Conservation (phyloP, 2,797 vertebrate species). For the Sorex maritimensis region DNA sequence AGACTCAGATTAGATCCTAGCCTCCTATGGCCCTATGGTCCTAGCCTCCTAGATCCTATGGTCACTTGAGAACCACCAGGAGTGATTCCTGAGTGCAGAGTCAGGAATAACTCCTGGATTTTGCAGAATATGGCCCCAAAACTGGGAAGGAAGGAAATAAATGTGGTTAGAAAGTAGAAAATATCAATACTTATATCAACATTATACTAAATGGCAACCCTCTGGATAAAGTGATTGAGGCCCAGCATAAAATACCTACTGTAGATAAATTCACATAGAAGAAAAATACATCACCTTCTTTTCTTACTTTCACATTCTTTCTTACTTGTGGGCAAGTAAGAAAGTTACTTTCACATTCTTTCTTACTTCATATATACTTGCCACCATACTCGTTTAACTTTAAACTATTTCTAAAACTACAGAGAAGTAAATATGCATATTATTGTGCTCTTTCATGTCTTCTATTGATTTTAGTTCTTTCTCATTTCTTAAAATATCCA, state of each 20-base stretch:
- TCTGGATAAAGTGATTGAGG: background rate
- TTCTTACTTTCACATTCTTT: background rate
- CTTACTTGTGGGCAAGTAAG: background rate
- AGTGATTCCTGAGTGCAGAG: too few species aligned
- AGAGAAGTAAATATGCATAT: background rate
- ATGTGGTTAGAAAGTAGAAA: background rate
- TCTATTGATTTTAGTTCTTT: conserved; percentile 8
- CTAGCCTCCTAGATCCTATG: too few species aligned
- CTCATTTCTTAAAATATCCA: background rate
- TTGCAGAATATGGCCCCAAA: too few species aligned
- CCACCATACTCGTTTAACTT: background rate
- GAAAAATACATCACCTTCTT: too few species aligned
- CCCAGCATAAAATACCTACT: background rate
- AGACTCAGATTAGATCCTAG: too few species aligned
- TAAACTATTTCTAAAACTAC: background rate
- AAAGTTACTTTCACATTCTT: background rate
- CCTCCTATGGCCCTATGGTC: too few species aligned
- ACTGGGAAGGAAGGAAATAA: too few species aligned
- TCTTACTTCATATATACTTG: background rate
- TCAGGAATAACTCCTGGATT: too few species aligned
- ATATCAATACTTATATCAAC: background rate
- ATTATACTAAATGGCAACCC: background rate
- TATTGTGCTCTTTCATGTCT: background rate
- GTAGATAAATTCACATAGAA: background rate
- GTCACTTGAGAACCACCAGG: too few species aligned